Evolutionary conservation across 1,140 invertebrate genomes (phyloP), one percentile per base, ranked within the genome.

Genomic region (Drosophila persimilis): DNA sequence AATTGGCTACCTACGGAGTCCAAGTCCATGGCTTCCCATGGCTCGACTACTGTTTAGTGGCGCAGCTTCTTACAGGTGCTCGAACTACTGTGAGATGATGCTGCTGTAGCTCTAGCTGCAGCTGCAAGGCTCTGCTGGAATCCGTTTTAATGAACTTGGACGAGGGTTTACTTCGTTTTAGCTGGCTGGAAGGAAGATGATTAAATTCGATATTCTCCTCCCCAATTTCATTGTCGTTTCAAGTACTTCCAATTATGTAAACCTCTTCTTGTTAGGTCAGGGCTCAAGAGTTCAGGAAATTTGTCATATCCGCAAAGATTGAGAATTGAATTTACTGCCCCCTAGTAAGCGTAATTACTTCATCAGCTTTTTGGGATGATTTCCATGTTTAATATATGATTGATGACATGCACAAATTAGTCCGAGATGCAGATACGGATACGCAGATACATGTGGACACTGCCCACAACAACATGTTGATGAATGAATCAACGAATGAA

Each of bases 381-480:
- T 35, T 44, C 31, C 67, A 62, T 75, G 71, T 67, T 72, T 70
- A 64, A 85, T 69, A 74, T 75, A 81, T 90, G 80, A 89, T 89
- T 89, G 86, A 89, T 89, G 72, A 79, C 63, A 75, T 45, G 66
- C 66, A 70, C 81, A 59, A 89, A 89, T 89, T 89, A 90, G 86
- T 89, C 79, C 73, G 43, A 46, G 41, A 17, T 53, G 6, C 17
- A 3, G 29, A 17, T 13, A 41, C 60, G 44, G 35, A 13, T 31
- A 8, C 29, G 7, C 9, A 73, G 43, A 73, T 57, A 69, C 58
- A 70, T 53, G 53, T 41, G 52, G 35, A 57, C 29, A 59, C 35
- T 39, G 3, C 35, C 35, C 35, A 4, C 50, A 57, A 51, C 55
- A 60, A 51, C 54, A 75, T 62, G 24, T 56, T 76, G 75, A 76